These are phyloP conservation scores for Rhingia rostrata DNA, from an alignment of 2,888 invertebrate genomes.

Conservation along the genomic window DNA sequence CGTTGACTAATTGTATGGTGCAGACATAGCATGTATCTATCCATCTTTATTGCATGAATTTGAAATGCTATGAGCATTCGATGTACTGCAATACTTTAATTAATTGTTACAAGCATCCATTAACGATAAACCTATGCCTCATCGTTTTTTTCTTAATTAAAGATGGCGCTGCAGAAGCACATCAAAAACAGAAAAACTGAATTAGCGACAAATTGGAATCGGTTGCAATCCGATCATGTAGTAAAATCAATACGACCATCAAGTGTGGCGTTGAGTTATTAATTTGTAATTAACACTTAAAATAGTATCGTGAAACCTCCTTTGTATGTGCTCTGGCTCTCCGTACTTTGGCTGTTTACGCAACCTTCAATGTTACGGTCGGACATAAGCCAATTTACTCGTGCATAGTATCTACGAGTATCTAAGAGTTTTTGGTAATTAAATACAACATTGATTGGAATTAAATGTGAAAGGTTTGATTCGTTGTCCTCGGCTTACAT, in stretches of 20 bases:
- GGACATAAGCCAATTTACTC: neutral
- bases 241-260: neutral
- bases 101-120: no score
- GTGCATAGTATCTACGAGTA: neutral
- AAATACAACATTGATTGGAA: conserved; percentile 1
- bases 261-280: no score
- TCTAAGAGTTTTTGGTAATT: neutral
- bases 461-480: conserved; percentile 6
- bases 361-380: conserved; percentile 7
- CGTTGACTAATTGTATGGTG: no score
- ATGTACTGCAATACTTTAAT: no score
- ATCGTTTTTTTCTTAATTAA: neutral
- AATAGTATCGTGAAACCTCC: neutral
- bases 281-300: conserved; percentile 1
- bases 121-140: neutral
- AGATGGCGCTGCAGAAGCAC: neutral
- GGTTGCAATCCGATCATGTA: neutral
- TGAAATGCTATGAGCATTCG: no score
- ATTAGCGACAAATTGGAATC: conserved; percentile 13
- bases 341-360: neutral
- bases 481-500: neutral
- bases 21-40: no score
- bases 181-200: neutral
- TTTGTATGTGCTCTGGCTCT: neutral
- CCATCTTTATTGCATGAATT: no score